Percentiles rank a stretch among this genome's conserved stretches.
phyloP scores from a whole-genome alignment of 2,113 vertebrate species.

The Rhea pennata region DNA sequence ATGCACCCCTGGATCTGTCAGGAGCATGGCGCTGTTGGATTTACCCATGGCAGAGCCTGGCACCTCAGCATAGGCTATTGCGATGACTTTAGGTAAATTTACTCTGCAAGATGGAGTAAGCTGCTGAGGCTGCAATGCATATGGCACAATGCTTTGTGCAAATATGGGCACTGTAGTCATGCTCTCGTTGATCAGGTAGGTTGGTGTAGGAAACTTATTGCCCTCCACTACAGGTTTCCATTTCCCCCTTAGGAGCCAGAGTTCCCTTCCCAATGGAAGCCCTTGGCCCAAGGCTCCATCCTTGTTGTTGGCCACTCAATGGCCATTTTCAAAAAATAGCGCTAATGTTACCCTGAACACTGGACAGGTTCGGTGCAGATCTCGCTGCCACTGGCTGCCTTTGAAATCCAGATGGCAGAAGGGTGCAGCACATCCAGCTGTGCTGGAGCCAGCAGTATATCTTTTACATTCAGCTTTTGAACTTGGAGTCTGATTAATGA shows the following conservation, averaged over 20 bases:
- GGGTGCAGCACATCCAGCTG: neutral
- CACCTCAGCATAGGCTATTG: neutral
- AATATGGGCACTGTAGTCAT: fast-evolving
- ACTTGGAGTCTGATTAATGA: neutral
- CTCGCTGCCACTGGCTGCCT: fast-evolving
- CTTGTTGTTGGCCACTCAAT: fast-evolving
- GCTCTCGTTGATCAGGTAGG: neutral
- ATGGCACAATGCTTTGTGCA: fast-evolving
- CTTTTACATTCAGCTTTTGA: neutral
- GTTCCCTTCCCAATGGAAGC: neutral
- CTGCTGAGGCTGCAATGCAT: neutral
- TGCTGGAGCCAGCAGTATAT: neutral
- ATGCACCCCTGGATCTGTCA: neutral
- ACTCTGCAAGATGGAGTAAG: neutral
- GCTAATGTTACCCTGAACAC: neutral
- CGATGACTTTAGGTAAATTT: neutral
- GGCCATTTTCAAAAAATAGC: fast-evolving
- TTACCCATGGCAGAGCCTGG: neutral
- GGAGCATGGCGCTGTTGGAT: neutral
- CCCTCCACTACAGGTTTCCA: neutral
- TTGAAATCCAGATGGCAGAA: neutral
- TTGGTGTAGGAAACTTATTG: neutral
- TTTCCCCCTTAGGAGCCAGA: neutral
- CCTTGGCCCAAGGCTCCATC: neutral
- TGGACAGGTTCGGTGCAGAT: neutral